phyloP scores from a whole-genome alignment of 1,140 invertebrate genomes.

The Drosophila kikkawai region DNA sequence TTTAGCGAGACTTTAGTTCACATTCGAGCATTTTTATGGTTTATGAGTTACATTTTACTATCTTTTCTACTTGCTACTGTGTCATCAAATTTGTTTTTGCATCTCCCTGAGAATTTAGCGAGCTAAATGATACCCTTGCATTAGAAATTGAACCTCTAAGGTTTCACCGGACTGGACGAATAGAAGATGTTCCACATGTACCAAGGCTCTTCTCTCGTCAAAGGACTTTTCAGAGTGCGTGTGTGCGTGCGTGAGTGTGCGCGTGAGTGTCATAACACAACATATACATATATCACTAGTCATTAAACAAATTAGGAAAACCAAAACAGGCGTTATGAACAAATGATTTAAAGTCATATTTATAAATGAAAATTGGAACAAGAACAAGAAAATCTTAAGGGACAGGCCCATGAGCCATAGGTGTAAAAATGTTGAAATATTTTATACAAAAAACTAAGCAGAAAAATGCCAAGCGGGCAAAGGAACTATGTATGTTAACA shows the following conservation, averaged over 20 bases:
- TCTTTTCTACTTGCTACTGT: not conserved
- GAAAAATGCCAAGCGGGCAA: constrained; percentile 6
- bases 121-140: not conserved
- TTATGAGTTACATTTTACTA: too few relatives aligned
- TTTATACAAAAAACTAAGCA: constrained; percentile 49
- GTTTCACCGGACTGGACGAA: constrained; percentile 40
- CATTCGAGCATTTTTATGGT: too few relatives aligned
- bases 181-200: constrained; percentile 23
- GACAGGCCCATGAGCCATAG: constrained; percentile 12
- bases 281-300: constrained; percentile 63
- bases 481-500: constrained; percentile 16
- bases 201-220: constrained; percentile 13
- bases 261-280: constrained; percentile 25
- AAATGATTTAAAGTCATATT: constrained; percentile 31
- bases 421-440: constrained; percentile 51
- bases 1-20: too few relatives aligned
- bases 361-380: constrained; percentile 38
- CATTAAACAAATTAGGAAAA: constrained; percentile 43
- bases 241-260: constrained; percentile 10
- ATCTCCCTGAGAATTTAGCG: not conserved
- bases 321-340: constrained; percentile 30
- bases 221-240: constrained; percentile 8
- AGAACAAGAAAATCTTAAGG: constrained; percentile 39
- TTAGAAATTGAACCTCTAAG: constrained; percentile 39
- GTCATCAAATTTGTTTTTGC: not conserved